These are phyloP conservation scores for Melanotaenia parkinsoni DNA, from an alignment of 2,797 vertebrate species.

Conservation along the genomic window DNA sequence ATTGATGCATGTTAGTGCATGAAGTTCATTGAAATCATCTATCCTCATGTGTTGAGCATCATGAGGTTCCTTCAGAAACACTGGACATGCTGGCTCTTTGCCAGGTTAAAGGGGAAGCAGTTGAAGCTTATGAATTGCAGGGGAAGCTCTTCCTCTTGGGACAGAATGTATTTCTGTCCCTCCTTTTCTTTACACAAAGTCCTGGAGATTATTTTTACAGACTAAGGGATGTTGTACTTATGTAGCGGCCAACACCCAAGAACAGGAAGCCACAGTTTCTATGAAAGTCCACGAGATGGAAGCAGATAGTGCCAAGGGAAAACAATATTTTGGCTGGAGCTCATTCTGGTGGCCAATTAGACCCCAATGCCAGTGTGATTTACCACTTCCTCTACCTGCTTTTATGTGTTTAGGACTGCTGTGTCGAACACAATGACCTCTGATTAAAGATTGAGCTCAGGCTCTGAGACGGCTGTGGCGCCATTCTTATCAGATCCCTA, in stretches of 20 bases:
- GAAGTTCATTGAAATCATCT: neutral
- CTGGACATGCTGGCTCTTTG: slow-evolving; percentile 42
- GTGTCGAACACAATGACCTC: slow-evolving; percentile 79
- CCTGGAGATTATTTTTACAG: slow-evolving; percentile 91
- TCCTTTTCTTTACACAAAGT: slow-evolving; percentile 83
- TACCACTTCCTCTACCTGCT: slow-evolving; percentile 83
- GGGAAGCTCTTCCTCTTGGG: slow-evolving; percentile 75
- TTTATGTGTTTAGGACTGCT: slow-evolving; percentile 74
- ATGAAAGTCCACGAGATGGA: slow-evolving; percentile 89
- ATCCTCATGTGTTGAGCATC: neutral
- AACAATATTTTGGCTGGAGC: slow-evolving; percentile 83
- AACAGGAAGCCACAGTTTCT: slow-evolving; percentile 92
- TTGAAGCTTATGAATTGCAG: slow-evolving; percentile 62
- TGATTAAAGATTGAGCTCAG: slow-evolving; percentile 81
- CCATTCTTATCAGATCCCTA: slow-evolving; percentile 80
- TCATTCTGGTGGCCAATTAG: slow-evolving; percentile 82
- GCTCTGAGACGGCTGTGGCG: slow-evolving; percentile 73
- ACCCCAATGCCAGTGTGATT: slow-evolving; percentile 81
- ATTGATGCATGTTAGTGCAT: neutral
- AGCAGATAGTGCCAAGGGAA: slow-evolving; percentile 86
- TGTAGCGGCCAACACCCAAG: slow-evolving; percentile 84
- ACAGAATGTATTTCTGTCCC: slow-evolving; percentile 86
- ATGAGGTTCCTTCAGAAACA: slow-evolving; percentile 13
- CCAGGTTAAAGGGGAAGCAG: slow-evolving; percentile 66
- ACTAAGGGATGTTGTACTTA: slow-evolving; percentile 85